Conservation (phyloP, 2,888 invertebrate genomes). For the Macrosoma leucophasiata region DNA sequence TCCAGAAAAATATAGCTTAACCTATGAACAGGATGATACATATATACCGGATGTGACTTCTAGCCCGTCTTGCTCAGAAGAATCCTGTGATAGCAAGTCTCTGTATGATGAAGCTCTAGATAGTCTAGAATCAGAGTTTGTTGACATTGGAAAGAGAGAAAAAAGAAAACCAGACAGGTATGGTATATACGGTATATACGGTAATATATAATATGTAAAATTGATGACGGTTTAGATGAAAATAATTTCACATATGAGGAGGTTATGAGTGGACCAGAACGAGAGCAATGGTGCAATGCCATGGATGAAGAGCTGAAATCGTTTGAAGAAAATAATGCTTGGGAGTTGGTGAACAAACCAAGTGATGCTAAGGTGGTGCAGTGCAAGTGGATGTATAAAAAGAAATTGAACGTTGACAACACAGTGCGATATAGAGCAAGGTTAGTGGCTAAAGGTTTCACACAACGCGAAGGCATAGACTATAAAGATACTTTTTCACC, state of each 20-base stretch:
- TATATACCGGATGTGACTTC: slow-evolving; percentile 9
- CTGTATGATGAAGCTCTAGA: slow-evolving; percentile 5
- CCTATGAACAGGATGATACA: slow-evolving; percentile 8
- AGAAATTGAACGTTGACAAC: slow-evolving; percentile 13
- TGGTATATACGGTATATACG: too few species aligned
- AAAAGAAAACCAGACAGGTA: slow-evolving; percentile 9
- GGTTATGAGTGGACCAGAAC: slow-evolving; percentile 12
- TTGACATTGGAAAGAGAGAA: slow-evolving; percentile 3
- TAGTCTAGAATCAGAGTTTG: slow-evolving; percentile 3
- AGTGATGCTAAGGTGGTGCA: slow-evolving; percentile 9
- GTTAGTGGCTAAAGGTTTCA: slow-evolving; percentile 19
- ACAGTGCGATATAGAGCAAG: slow-evolving; percentile 16
- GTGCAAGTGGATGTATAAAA: too few species aligned
- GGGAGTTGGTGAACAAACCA: slow-evolving; percentile 10
- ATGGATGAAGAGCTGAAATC: slow-evolving; percentile 14
- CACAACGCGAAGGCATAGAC: slow-evolving; percentile 14
- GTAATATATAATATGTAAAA: slow-evolving; percentile 10
- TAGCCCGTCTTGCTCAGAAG: slow-evolving; percentile 12
- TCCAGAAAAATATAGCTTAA: slow-evolving; percentile 5
- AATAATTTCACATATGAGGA: slow-evolving; percentile 12
- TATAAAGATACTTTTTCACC: slow-evolving; percentile 25
- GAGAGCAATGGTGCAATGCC: too few species aligned
- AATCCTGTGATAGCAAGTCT: slow-evolving; percentile 11
- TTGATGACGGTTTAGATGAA: slow-evolving; percentile 2
- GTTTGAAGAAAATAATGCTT: too few species aligned